Evolutionary conservation across 2,888 invertebrate species (phyloP), one percentile per base, ranked within the genome.

Genomic region (Hoplodrina ambigua): DNA sequence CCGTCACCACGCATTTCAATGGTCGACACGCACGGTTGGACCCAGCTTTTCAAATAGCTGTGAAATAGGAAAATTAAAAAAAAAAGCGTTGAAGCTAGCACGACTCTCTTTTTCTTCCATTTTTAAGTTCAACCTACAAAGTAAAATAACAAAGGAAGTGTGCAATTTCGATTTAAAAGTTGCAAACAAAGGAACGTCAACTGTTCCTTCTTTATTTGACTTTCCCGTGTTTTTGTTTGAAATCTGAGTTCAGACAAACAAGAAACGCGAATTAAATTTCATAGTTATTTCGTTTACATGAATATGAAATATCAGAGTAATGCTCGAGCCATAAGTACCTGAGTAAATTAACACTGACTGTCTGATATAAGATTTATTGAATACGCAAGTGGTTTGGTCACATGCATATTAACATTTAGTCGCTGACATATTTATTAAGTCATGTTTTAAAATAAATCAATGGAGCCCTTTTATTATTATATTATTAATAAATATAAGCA

Each of bases 1-100:
- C 69, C 79, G 81, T 82, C 82, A 77, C 78, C 55, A 75, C 69
- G 69, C 73, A 80, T 82, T 85, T 86, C 83, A 87, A 86, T 85
- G 68, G 76, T 30, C 74, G 83, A 75, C 66, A 81, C 79, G 85
- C 80, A 80, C 75, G 78, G 69, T 75, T 72, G 69, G 44, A 63
- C 63, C 76, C 75, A 76, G 82, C 80, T 82, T 84, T 85, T 86
- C 83, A 86, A 89, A 88, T 86, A 86, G 78, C 88, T 86, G 87
- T 88, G 86, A 88, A 89, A 85, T 85, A 85, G 82, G 72, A 72
- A 86, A 82, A 74, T 80, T 79, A 60, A 78, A 78, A 70, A 78
- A 70, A 86, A 82, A 81, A 60, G 60, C 64, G 55, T 78, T 8
- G 53, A 68, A 53, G 62, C 62, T 59, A 52, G 66, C 63, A 67